Base-by-base conservation (phyloP, 1,140 invertebrate species). In the Hirudo medicinalis region DNA sequence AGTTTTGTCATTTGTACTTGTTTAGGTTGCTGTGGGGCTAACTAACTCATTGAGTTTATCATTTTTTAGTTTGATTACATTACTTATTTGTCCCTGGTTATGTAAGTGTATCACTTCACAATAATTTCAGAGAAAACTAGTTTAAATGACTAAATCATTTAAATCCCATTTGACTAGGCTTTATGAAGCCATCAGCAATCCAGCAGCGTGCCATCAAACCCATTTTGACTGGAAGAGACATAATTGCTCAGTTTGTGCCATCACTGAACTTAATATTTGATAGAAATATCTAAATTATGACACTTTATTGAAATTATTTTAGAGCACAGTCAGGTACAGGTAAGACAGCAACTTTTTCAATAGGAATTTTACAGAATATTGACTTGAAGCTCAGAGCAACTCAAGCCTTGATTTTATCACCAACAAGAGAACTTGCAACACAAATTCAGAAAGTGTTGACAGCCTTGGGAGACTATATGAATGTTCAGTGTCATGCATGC, bases 151-250 rank as follows among this genome's bases (percentile, higher is more conserved):
- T 17, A 49, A 49, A 15, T 15, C 15, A 49, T 17, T 49, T 49
- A 11, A 5, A 49, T 49, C 11, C 1, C 13, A 13, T 8, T 49
- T 17, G 43, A 5, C 43, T 49, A 49, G 97, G 97, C 88, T 99
- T 99, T 85, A 96, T 99, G 83, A 97, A 97, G 81, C 97, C 97
- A 73, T 99, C 97, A 17, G 94, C 96, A 76, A 99, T 99, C 83
- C 97, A 99, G 82, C 95, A 98, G 81, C 87, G 97, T 79, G 97
- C 96, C 75, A 99, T 99, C 80, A 88, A 97, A 81, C 97, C 97
- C 54, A 98, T 94, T 83, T 90, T 97, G 25, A 68, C 67, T 43
- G 29, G 67, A 40, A 17, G 66, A 55, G 66, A 73, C 32, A 15
- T 40, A 68, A 36, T 69, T 54, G 55, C 43, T 40, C 19, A 99